A percentile compares a stretch with the other conserved stretches of the same genome.
phyloP scores from a whole-genome alignment of 2,797 vertebrate genomes.

The Chloroceryle amazona region DNA sequence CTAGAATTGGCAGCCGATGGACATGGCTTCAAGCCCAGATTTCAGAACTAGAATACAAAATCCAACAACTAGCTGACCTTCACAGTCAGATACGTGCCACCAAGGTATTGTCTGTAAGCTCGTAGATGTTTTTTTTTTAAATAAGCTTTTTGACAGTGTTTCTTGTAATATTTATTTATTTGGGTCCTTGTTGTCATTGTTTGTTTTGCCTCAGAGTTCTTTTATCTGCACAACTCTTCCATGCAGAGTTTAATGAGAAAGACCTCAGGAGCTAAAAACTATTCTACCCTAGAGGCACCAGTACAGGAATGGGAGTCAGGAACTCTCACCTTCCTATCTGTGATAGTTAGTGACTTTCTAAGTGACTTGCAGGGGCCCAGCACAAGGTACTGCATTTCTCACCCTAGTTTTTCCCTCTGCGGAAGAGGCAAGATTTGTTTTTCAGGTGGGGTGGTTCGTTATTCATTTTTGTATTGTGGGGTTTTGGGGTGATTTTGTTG shows the following conservation, averaged over 20 bases:
- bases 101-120: conserved; percentile 85
- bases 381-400: not conserved
- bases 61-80: conserved; percentile 87
- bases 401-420: not conserved
- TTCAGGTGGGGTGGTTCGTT: not conserved
- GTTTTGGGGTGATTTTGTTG: not conserved
- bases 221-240: not conserved
- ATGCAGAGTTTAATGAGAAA: not conserved
- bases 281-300: not conserved
- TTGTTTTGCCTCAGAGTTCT: not conserved
- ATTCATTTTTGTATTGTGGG: not conserved
- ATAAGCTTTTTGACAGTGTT: conserved; percentile 27
- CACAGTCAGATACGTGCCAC: conserved; percentile 88
- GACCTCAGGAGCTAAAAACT: not conserved
- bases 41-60: conserved; percentile 90
- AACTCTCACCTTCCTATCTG: not conserved
- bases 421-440: not conserved
- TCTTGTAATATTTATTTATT: not conserved
- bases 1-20: conserved; percentile 92
- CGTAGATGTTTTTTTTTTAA: not conserved
- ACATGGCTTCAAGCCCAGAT: conserved; percentile 93
- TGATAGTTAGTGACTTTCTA: not conserved
- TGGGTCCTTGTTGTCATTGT: not conserved
- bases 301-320: not conserved
- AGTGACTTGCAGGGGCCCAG: not conserved